These are phyloP conservation scores for Rhamphomyia laevipes DNA, from an alignment of 2,888 invertebrate species.

Conservation along the genomic window DNA sequence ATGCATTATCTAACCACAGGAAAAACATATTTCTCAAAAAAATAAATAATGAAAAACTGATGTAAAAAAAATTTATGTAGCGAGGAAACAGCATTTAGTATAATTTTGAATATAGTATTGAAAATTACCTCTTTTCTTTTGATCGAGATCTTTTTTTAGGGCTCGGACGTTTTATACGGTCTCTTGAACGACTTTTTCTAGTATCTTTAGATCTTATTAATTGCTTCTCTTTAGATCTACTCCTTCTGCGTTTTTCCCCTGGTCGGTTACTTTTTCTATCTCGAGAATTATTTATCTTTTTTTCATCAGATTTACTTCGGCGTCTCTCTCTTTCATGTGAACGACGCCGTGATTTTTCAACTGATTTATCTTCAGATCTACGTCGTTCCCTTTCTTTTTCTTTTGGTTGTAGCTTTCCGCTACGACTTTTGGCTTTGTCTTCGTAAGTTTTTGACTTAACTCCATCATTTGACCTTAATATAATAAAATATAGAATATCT, in stretches of 20 bases:
- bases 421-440: constrained; percentile 13
- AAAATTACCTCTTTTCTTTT: too few species aligned
- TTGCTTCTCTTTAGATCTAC: constrained; percentile 18
- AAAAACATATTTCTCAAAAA: too few species aligned
- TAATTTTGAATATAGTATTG: too few species aligned
- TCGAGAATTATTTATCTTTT: constrained; percentile 27
- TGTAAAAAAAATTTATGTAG: too few species aligned
- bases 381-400: constrained; percentile 18
- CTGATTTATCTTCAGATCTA: constrained; percentile 18
- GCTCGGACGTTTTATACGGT: background rate
- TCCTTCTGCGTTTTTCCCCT: constrained; percentile 11
- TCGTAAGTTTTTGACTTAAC: constrained; percentile 6
- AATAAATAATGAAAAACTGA: too few species aligned
- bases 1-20: too few species aligned
- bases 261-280: constrained; percentile 16
- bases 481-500: too few species aligned
- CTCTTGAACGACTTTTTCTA: constrained; percentile 10
- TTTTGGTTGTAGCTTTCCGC: constrained; percentile 13
- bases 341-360: background rate
- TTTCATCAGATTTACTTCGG: constrained; percentile 9
- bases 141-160: constrained; percentile 7
- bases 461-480: too few species aligned
- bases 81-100: too few species aligned
- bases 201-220: constrained; percentile 25
- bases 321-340: constrained; percentile 10